Conservation (phyloP, 2,888 invertebrate species). For the Pycnomerus fuliginosus region DNA sequence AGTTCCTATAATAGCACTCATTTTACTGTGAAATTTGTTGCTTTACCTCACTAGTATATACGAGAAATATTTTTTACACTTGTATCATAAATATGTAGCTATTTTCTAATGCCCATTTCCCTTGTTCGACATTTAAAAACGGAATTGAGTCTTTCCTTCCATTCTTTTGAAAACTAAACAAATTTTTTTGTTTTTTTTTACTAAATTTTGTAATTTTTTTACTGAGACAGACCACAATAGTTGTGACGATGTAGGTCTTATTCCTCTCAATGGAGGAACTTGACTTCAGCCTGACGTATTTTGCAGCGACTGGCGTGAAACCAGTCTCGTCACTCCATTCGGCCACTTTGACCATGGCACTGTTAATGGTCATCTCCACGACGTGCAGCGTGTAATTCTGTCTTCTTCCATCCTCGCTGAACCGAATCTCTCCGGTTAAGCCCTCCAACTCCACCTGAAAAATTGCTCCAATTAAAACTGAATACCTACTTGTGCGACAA, state of each 20-base stretch:
- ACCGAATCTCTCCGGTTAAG: slow-evolving; percentile 86
- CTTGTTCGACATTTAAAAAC: too few relatives aligned
- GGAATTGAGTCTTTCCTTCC: too few relatives aligned
- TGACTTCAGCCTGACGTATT: slow-evolving; percentile 71
- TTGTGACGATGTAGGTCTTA: slow-evolving; percentile 84
- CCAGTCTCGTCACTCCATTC: slow-evolving; percentile 84
- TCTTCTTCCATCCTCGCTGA: slow-evolving; percentile 85
- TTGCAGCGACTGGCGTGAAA: slow-evolving; percentile 71
- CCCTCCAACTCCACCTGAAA: slow-evolving; percentile 87
- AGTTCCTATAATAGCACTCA: too few relatives aligned
- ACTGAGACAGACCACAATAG: slow-evolving; percentile 69
- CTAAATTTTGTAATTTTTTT: too few relatives aligned
- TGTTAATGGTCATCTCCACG: slow-evolving; percentile 91
- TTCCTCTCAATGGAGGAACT: slow-evolving; percentile 75
- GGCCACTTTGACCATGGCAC: slow-evolving; percentile 88
- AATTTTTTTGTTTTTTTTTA: too few relatives aligned
- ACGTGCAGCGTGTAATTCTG: slow-evolving; percentile 88
- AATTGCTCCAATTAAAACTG: too few relatives aligned
- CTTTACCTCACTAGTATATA: too few relatives aligned
- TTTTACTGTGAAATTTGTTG: too few relatives aligned
- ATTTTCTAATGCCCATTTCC: too few relatives aligned
- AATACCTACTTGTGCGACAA: slow-evolving; percentile 21
- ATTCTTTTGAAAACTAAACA: too few relatives aligned
- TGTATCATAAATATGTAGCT: too few relatives aligned
- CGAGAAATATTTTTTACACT: too few relatives aligned